Conservation (phyloP, 2,797 vertebrate species). For the Microcaecilia unicolor region DNA sequence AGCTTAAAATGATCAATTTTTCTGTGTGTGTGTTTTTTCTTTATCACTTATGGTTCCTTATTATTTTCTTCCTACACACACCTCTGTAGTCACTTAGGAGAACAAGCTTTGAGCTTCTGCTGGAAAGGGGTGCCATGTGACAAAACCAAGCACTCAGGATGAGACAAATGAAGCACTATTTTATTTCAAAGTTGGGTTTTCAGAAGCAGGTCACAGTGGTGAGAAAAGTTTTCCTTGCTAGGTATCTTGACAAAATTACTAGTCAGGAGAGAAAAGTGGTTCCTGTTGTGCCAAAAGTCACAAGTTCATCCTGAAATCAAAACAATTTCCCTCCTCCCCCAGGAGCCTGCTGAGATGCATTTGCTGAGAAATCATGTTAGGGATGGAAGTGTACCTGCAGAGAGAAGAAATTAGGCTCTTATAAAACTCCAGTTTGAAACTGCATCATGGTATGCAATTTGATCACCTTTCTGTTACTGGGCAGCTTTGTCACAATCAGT, state of each 20-base stretch:
- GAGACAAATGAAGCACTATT: slow-evolving; percentile 10
- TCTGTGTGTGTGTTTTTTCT: not conserved
- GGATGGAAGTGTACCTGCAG: not conserved
- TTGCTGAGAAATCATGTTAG: not conserved
- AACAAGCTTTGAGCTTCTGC: not conserved
- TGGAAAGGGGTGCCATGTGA: slow-evolving; percentile 5
- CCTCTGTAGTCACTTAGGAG: slow-evolving; percentile 15
- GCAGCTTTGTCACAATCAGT: too few relatives aligned
- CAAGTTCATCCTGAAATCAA: slow-evolving; percentile 2
- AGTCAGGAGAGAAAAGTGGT: slow-evolving; percentile 11
- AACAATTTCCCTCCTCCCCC: not conserved
- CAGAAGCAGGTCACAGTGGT: slow-evolving; percentile 8
- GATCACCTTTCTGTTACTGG: not conserved
- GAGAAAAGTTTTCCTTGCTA: slow-evolving; percentile 19
- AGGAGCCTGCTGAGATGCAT: not conserved
- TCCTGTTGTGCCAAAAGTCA: slow-evolving; percentile 5
- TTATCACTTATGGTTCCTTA: not conserved
- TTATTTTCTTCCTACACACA: not conserved
- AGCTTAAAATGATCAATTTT: not conserved
- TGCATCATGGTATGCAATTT: too few relatives aligned
- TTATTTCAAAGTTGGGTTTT: slow-evolving; percentile 16
- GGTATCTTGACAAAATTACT: slow-evolving; percentile 20
- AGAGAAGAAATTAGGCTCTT: not conserved
- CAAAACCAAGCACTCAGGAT: slow-evolving; percentile 14
- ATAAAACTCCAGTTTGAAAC: too few relatives aligned